Percentiles rank a stretch among this genome's conserved stretches.
Evolutionary conservation across 2,797 vertebrate genomes (phyloP).

Genomic region (Adelosebastes latens): DNA sequence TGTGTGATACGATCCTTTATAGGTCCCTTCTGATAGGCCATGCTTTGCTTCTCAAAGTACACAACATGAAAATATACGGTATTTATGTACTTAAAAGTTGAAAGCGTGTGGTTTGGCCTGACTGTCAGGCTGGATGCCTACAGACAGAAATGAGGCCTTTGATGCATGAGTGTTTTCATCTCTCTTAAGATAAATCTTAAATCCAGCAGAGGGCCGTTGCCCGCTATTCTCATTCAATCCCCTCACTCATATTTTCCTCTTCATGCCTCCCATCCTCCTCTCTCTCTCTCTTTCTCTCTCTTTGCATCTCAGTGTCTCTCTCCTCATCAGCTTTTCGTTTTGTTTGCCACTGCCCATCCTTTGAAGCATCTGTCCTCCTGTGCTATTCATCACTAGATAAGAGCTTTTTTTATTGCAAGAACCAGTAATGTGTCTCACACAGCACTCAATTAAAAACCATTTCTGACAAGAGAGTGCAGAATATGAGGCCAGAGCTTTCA

Average conservation of each 20-base stretch:
- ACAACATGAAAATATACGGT: slow-evolving; percentile 38
- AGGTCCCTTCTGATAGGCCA: background rate
- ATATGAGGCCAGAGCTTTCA: slow-evolving; percentile 32
- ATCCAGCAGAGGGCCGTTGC: slow-evolving; percentile 63
- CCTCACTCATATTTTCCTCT: slow-evolving; percentile 47
- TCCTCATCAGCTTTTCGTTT: slow-evolving; percentile 28
- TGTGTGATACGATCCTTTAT: slow-evolving; percentile 1
- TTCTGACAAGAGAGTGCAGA: slow-evolving; percentile 26
- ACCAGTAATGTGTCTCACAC: slow-evolving; percentile 26
- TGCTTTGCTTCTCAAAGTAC: slow-evolving; percentile 12
- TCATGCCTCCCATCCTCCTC: background rate
- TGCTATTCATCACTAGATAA: slow-evolving; percentile 60
- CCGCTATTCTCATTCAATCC: slow-evolving; percentile 63
- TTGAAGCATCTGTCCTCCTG: slow-evolving; percentile 53
- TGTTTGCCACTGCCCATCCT: slow-evolving; percentile 46
- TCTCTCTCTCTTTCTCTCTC: background rate
- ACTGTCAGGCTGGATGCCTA: slow-evolving; percentile 58
- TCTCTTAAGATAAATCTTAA: slow-evolving; percentile 63
- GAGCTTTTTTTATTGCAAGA: slow-evolving; percentile 53
- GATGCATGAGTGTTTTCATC: slow-evolving; percentile 76
- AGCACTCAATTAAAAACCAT: slow-evolving; percentile 53
- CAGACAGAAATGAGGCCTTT: slow-evolving; percentile 71
- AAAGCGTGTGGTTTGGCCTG: slow-evolving; percentile 28
- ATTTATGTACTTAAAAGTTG: slow-evolving; percentile 57
- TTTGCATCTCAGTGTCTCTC: background rate